phyloP scores from a whole-genome alignment of 2,797 vertebrate genomes.

The Dipus sagitta region DNA sequence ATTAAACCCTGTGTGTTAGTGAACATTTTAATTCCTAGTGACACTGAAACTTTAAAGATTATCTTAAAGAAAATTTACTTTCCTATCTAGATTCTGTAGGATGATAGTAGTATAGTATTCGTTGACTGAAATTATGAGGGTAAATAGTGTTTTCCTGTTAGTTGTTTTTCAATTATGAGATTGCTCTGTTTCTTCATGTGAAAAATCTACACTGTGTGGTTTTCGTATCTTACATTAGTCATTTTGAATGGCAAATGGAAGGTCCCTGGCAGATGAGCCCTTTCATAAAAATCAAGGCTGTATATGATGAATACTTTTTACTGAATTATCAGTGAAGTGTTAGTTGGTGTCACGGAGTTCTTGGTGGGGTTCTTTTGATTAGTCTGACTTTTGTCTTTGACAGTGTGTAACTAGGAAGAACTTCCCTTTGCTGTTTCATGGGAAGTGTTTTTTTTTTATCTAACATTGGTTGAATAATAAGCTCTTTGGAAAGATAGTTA shows the following conservation, averaged over 20 bases:
- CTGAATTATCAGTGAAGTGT: conserved; percentile 58
- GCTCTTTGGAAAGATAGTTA: conserved; percentile 62
- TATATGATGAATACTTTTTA: conserved; percentile 64
- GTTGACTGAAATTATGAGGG: conserved; percentile 18
- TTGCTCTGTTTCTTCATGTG: conserved; percentile 53
- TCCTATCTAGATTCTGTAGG: conserved; percentile 65
- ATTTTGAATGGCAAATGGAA: background rate
- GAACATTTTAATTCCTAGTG: conserved; percentile 49
- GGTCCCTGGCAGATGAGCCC: background rate
- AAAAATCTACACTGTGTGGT: conserved; percentile 58
- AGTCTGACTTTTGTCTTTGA: conserved; percentile 65
- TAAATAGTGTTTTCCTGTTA: conserved; percentile 68
- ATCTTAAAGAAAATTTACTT: conserved; percentile 51
- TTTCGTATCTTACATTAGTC: conserved; percentile 43
- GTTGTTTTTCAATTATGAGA: conserved; percentile 65
- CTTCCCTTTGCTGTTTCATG: conserved; percentile 35
- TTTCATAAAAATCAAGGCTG: background rate
- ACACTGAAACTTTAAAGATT: conserved; percentile 73
- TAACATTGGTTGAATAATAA: conserved; percentile 49
- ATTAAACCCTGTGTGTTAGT: conserved; percentile 19
- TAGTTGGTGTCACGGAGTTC: conserved; percentile 39
- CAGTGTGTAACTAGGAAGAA: conserved; percentile 45
- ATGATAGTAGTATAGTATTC: conserved; percentile 2
- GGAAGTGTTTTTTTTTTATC: conserved; percentile 16
- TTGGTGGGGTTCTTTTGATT: conserved; percentile 60